Base-by-base conservation (phyloP, 2,113 vertebrate species). In the Sceloporus undulatus region DNA sequence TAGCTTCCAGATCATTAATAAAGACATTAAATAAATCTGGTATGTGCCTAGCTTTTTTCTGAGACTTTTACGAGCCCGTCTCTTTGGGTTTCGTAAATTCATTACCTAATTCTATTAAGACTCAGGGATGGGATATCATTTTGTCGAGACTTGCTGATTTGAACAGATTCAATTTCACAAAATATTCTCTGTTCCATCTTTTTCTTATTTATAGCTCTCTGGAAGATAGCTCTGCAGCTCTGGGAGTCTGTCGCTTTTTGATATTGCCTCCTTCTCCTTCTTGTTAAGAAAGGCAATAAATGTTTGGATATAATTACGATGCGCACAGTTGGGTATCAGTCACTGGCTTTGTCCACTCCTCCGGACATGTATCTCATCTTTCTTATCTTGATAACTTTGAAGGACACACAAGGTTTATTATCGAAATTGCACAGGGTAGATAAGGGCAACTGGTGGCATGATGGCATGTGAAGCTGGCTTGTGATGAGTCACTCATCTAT, bases 1-100 rank as follows among this genome's bases (percentile, higher is more conserved):
- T 92, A 92, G 59, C 95, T 95, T 95, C 92, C 87, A 94, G 93
- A 94, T 96, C 91, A 84, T 96, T 97, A 95, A 95, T 95, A 95
- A 95, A 96, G 95, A 91, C 90, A 94, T 94, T 95, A 93, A 96
- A 91, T 91, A 94, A 95, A 84, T 87, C 92, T 91, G 87, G 87
- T 87, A 85, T 82, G 86, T 1, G 13, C 79, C 1, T 0, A 56
- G 89, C 91, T 91, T 92, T 91, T 92, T 92, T 62, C 88, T 59
- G 88, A 84, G 91, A 91, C 79, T 93, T 93, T 93, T 90, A 88
- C 91, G 91, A 93, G 85, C 73, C 88, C 90, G 90, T 93, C 16
- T 14, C 86, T 91, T 91, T 92, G 87, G 75, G 91, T 91, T 91
- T 0, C 0, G 40, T 93, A 92, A 93, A 91, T 94, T 94, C 90